Evolutionary conservation across 92 coral and sea anemone species (phyloP).

Genomic region (Siderastrea siderea): DNA sequence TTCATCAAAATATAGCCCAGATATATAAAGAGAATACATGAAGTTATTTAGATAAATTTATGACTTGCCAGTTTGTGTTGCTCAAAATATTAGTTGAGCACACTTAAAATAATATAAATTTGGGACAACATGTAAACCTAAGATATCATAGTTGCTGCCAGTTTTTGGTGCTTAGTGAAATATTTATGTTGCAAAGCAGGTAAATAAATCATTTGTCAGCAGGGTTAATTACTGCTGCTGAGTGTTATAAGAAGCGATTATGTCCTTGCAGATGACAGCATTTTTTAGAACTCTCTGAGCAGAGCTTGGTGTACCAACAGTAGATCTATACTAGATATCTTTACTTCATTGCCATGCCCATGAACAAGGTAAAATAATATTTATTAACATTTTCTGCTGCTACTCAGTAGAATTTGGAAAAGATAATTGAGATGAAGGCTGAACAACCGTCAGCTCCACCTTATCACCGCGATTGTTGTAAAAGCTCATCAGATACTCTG

Average conservation of each 20-base stretch:
- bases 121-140: no score
- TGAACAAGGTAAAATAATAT: neutral
- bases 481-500: no score
- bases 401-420: no score
- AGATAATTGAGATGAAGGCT: no score
- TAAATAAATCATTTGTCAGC: slow-evolving; percentile 6
- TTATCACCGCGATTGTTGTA: no score
- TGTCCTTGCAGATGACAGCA: neutral
- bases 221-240: neutral
- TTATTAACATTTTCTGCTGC: no score
- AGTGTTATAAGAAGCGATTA: neutral
- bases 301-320: neutral
- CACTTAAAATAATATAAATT: neutral
- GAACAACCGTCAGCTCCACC: no score
- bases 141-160: no score
- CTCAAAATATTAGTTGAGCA: neutral
- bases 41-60: neutral
- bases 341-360: neutral
- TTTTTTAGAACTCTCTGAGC: neutral
- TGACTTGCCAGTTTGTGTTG: neutral
- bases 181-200: slow-evolving; percentile 8
- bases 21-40: no score
- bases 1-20: no score
- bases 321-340: neutral
- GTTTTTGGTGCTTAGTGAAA: neutral